Conservation (phyloP, 2,888 invertebrate genomes). For the Heliconius hortense region DNA sequence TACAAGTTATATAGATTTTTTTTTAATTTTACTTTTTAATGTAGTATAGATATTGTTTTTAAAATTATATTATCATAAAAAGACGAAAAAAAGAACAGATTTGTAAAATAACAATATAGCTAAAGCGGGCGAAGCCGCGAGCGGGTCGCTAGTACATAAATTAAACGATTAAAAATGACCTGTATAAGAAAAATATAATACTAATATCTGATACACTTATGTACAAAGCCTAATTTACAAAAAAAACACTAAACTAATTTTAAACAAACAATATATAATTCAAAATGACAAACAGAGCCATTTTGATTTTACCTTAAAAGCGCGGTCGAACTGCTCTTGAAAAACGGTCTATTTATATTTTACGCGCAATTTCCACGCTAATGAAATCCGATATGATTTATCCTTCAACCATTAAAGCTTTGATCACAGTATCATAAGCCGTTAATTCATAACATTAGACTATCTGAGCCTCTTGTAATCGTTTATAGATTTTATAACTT, state of each 20-base stretch:
- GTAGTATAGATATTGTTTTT: too few species aligned
- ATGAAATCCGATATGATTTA: conserved; percentile 38
- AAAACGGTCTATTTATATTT: conserved; percentile 31
- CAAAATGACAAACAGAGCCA: conserved; percentile 1
- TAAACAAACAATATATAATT: not conserved
- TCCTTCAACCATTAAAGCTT: conserved; percentile 36
- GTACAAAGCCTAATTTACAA: not conserved
- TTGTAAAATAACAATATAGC: too few species aligned
- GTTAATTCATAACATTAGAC: conserved; percentile 16
- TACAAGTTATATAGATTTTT: too few species aligned
- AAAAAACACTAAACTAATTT: too few species aligned
- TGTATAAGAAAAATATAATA: not conserved
- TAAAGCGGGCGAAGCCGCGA: too few species aligned
- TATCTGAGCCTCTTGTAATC: conserved; percentile 11
- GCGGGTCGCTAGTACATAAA: too few species aligned
- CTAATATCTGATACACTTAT: not conserved
- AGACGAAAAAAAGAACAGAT: too few species aligned
- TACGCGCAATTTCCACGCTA: conserved; percentile 34
- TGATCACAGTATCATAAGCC: conserved; percentile 30
- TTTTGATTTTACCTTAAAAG: conserved; percentile 12
- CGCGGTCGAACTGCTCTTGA: conserved; percentile 26
- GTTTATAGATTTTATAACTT: conserved; percentile 16
- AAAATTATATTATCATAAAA: too few species aligned
- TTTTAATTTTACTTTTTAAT: too few species aligned
- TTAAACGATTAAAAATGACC: not conserved